Conservation (phyloP, 2,797 vertebrate species). For the Mionectes olivaceus region DNA sequence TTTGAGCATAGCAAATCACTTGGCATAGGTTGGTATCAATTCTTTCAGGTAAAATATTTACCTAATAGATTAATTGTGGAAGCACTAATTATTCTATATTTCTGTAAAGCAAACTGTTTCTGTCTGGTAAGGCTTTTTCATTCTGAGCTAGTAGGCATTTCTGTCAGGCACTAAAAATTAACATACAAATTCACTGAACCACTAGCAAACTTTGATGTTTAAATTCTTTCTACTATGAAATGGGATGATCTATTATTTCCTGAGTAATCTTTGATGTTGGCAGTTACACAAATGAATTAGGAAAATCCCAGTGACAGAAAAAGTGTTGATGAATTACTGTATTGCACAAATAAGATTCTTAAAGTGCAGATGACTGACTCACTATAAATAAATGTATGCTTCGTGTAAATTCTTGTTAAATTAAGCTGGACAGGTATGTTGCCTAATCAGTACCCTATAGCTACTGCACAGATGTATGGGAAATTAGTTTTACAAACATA, state of each 20-base stretch:
- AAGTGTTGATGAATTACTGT: neutral
- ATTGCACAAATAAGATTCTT: neutral
- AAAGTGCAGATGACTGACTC: neutral
- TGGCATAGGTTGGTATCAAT: neutral
- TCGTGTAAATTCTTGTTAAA: neutral
- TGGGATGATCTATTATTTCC: slow-evolving; percentile 37
- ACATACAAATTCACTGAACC: neutral
- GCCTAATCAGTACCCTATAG: neutral
- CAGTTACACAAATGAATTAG: slow-evolving; percentile 37
- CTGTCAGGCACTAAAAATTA: slow-evolving; percentile 31
- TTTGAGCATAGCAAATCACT: neutral
- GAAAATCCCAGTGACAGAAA: slow-evolving; percentile 20
- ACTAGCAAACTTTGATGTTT: slow-evolving; percentile 34
- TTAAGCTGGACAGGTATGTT: neutral
- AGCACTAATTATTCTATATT: neutral
- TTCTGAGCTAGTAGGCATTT: slow-evolving; percentile 31
- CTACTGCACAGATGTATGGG: neutral
- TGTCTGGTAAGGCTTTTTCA: slow-evolving; percentile 9
- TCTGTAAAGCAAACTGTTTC: neutral
- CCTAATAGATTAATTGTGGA: slow-evolving; percentile 21
- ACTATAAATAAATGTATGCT: neutral
- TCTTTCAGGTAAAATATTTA: slow-evolving; percentile 2
- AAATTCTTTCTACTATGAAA: slow-evolving; percentile 39
- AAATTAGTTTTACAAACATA: neutral
- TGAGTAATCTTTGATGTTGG: slow-evolving; percentile 43